Conservation (phyloP, 2,113 vertebrate genomes). For the Nipponia nippon region DNA sequence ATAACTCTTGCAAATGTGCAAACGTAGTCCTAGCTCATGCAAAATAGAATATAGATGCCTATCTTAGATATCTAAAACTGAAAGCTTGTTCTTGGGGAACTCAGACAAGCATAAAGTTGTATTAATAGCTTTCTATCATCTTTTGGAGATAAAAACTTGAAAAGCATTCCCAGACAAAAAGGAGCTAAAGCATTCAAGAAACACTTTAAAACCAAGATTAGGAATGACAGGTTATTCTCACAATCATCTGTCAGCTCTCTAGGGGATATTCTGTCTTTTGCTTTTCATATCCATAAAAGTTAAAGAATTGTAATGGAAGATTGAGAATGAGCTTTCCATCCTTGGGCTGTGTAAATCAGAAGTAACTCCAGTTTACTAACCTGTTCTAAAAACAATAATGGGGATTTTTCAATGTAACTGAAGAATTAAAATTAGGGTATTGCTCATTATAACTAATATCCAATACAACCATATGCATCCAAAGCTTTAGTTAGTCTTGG, state of each 20-base stretch:
- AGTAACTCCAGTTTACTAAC: background rate
- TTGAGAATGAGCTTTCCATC: background rate
- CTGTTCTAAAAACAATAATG: background rate
- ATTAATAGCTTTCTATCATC: conserved; percentile 43
- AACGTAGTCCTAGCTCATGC: background rate
- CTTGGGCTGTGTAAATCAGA: background rate
- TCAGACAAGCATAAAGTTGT: conserved; percentile 19
- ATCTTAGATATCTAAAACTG: conserved; percentile 3
- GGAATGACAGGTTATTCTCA: conserved; percentile 46
- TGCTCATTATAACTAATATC: background rate
- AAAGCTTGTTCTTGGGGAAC: conserved; percentile 14
- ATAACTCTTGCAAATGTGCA: background rate
- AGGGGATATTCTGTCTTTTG: background rate
- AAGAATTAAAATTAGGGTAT: background rate
- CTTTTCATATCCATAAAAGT: background rate
- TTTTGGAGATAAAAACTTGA: conserved; percentile 6
- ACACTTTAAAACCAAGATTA: conserved; percentile 30
- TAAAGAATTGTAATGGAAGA: background rate
- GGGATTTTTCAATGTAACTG: background rate
- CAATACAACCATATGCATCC: background rate
- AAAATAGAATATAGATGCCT: conserved; percentile 28
- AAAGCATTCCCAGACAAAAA: background rate
- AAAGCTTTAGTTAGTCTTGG: background rate
- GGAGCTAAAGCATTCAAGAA: background rate
- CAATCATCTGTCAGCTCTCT: background rate